Percentiles rank a stretch among this genome's conserved stretches.
Conservation (phyloP, 2,113 vertebrate species). For the Triplophysa tibetana region DNA sequence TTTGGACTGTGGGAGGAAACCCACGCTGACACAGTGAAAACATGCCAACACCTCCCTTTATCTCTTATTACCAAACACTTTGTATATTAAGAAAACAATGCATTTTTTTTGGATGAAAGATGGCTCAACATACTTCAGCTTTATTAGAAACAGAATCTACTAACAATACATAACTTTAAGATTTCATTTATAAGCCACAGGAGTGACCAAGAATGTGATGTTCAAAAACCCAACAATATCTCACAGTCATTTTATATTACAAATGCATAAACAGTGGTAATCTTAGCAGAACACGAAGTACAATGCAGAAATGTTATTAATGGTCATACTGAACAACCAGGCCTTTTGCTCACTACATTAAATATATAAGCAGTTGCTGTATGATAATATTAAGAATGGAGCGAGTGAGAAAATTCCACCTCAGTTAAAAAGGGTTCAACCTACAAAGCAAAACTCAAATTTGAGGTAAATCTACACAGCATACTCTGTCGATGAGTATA, state of each 20-base stretch:
- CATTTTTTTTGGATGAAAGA: neutral
- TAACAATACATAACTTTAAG: neutral
- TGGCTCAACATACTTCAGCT: neutral
- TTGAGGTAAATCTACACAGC: constrained; percentile 53
- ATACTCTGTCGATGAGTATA: constrained; percentile 62
- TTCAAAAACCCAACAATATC: neutral
- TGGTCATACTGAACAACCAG: neutral
- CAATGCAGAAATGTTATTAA: neutral
- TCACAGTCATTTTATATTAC: neutral
- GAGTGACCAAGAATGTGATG: neutral
- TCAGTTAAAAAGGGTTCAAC: constrained; percentile 10
- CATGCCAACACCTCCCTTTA: too few relatives aligned
- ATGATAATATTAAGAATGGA: neutral
- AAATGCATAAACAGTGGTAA: neutral
- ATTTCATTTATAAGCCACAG: constrained; percentile 4
- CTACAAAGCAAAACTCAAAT: constrained; percentile 24
- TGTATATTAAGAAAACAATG: neutral
- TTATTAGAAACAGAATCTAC: too few relatives aligned
- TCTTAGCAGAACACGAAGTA: neutral
- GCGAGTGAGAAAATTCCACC: neutral
- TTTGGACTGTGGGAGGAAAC: too few relatives aligned
- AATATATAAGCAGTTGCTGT: neutral
- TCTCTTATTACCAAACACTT: neutral
- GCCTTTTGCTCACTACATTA: neutral
- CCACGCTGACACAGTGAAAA: too few relatives aligned